Conservation (phyloP, 2,888 invertebrate genomes). For the Zaprionus lineosus region DNA sequence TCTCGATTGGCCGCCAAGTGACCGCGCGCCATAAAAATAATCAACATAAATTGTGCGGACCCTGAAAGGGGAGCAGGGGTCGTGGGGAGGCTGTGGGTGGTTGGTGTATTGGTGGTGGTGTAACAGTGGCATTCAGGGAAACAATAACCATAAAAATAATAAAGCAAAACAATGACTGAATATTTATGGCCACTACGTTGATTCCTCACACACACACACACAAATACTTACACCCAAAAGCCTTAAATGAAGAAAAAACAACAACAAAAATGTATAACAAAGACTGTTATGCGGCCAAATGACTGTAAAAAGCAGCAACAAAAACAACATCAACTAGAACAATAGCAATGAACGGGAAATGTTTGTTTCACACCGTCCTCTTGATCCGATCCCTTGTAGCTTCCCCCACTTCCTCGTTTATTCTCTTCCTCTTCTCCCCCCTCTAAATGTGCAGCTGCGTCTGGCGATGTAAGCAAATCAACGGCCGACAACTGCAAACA, state of each 20-base stretch:
- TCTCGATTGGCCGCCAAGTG: conserved; percentile 68
- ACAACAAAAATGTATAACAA: conserved; percentile 16
- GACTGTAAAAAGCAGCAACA: conserved; percentile 65
- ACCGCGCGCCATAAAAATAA: conserved; percentile 77
- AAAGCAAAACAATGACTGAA: conserved; percentile 75
- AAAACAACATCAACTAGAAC: conserved; percentile 30
- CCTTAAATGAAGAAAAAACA: conserved; percentile 16
- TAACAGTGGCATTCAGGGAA: conserved; percentile 44
- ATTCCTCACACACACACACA: too few species aligned
- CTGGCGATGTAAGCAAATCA: conserved; percentile 68
- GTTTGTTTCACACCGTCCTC: conserved; percentile 20
- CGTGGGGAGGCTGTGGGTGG: not conserved
- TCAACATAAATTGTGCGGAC: conserved; percentile 70
- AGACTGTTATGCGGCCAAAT: conserved; percentile 64
- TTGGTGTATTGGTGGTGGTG: conserved; percentile 2
- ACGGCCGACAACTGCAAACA: conserved; percentile 58
- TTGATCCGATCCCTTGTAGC: not conserved
- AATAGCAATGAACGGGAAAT: conserved; percentile 27
- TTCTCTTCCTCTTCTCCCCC: too few species aligned
- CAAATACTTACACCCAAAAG: conserved; percentile 13
- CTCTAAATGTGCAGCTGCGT: conserved; percentile 60
- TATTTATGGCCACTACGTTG: conserved; percentile 62
- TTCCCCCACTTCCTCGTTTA: not conserved
- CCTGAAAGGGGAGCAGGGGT: conserved; percentile 6
- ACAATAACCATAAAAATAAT: conserved; percentile 77